Base-by-base conservation (phyloP, 2,113 vertebrate genomes). In the Malaclemys terrapin region DNA sequence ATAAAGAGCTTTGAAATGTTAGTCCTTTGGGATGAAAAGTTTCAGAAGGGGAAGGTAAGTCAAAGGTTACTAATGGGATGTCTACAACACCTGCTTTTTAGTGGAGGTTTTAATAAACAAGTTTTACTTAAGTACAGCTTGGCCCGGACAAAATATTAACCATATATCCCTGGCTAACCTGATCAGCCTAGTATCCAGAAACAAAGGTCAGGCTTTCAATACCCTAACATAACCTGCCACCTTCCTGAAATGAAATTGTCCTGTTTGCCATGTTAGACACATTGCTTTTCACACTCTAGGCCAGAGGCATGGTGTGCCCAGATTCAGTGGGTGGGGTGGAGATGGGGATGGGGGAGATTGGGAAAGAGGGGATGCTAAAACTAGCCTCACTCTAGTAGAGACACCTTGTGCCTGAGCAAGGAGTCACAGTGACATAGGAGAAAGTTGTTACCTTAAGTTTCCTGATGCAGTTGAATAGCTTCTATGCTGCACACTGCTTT, bases 81-180 rank as follows among this genome's bases (percentile, higher is more conserved):
- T 97, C 95, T 95, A 84, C 87, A 95, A 95, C 94, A 96, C 96
- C 96, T 97, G 94, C 93, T 97, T 98, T 72, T 98, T 94, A 96
- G 91, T 17, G 81, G 81, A 93, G 75, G 82, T 96, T 97, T 95
- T 91, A 47, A 91, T 97, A 97, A 97, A 96, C 94, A 96, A 92
- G 76, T 84, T 96, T 96, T 94, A 90, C 90, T 94, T 93, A 95
- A 94, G 80, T 89, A 76, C 91, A 94, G 86, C 59, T 92, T 93
- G 52, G 81, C 57, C 76, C 19, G 85, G 90, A 89, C 82, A 96
- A 89, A 97, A 90, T 75, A 78, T 62, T n/a, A 53, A 50, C 83
- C 80, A 92, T 89, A 88, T 96, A 89, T 95, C 92, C 72, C 42
- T 45, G 87, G 65, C 89, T 96, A 82, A 82, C 87, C 94, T 89